Evolutionary conservation across 2,888 invertebrate species (phyloP).

Genomic region (Trissolcus brochymenae): DNA sequence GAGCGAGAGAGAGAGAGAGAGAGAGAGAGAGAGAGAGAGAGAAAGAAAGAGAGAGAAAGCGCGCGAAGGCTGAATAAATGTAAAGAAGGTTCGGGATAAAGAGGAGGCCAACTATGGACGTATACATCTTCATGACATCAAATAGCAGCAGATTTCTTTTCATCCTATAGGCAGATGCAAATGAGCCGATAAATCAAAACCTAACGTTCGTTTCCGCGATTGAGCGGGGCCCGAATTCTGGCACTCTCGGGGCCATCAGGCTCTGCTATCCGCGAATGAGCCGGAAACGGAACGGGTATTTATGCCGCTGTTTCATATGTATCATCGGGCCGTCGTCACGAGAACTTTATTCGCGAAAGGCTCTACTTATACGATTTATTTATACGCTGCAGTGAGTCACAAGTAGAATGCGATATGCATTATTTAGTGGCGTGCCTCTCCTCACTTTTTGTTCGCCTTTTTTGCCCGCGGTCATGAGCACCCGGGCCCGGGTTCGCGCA

Average conservation of each 20-base stretch:
- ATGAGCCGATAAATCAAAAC: slow-evolving; percentile 68
- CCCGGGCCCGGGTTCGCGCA: slow-evolving; percentile 12
- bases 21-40: slow-evolving; percentile 34
- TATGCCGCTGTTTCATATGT: slow-evolving; percentile 58
- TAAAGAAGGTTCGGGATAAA: slow-evolving; percentile 35
- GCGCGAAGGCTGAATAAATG: slow-evolving; percentile 30
- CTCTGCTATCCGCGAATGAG: slow-evolving; percentile 23
- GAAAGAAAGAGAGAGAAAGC: slow-evolving; percentile 20
- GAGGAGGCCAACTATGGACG: slow-evolving; percentile 45
- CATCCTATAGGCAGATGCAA: slow-evolving; percentile 66
- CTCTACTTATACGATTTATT: slow-evolving; percentile 53
- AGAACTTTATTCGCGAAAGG: slow-evolving; percentile 50
- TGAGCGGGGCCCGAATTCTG: slow-evolving; percentile 4
- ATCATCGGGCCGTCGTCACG: slow-evolving; percentile 56
- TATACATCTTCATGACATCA: slow-evolving; percentile 58
- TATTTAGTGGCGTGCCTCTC: slow-evolving; percentile 39
- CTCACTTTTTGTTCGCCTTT: slow-evolving; percentile 8
- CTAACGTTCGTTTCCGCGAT: slow-evolving; percentile 18
- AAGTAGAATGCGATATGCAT: slow-evolving; percentile 52
- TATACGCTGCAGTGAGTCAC: slow-evolving; percentile 42
- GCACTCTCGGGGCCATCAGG: background rate
- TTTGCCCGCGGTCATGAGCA: slow-evolving; percentile 1
- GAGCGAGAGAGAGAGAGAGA: slow-evolving; percentile 26
- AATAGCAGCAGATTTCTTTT: slow-evolving; percentile 56
- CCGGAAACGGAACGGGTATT: slow-evolving; percentile 41